Conservation (phyloP, 2,888 invertebrate genomes). For the Dasysyrphus albostriatus region DNA sequence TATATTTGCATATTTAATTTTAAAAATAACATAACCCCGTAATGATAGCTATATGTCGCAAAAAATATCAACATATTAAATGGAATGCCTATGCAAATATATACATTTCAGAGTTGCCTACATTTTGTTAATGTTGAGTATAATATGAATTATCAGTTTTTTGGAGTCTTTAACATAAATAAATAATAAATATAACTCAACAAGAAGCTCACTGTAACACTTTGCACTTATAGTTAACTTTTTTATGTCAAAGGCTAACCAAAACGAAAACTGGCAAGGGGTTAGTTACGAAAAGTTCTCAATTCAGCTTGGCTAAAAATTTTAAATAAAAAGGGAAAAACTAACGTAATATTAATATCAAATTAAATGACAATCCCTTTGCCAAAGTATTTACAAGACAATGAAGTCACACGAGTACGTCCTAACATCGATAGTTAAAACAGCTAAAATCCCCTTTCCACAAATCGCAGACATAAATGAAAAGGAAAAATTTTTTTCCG, state of each 20-base stretch:
- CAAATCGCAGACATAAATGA: constrained; percentile 27
- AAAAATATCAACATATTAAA: not conserved
- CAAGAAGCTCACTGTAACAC: not conserved
- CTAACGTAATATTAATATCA: not conserved
- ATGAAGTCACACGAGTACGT: not conserved
- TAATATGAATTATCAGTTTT: too few species aligned
- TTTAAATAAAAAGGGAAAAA: not conserved
- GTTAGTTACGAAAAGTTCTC: not conserved
- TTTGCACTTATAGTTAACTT: too few species aligned
- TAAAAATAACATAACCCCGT: not conserved
- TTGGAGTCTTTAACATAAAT: not conserved
- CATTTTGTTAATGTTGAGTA: too few species aligned
- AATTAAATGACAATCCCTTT: constrained; percentile 43
- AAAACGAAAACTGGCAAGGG: too few species aligned
- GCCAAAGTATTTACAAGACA: constrained; percentile 16
- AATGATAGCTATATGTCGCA: not conserved
- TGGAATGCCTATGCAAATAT: not conserved
- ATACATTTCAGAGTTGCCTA: too few species aligned
- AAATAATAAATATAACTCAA: not conserved
- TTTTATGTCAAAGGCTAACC: not conserved
- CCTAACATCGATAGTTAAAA: constrained; percentile 20
- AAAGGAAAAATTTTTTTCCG: constrained; percentile 55
- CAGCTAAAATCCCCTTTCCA: not conserved
- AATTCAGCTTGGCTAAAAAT: not conserved
- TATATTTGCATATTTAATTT: not conserved